Evolutionary conservation across 2,888 invertebrate genomes (phyloP), one percentile per base, ranked within the genome.

Genomic region (Drosophila tanythrix): DNA sequence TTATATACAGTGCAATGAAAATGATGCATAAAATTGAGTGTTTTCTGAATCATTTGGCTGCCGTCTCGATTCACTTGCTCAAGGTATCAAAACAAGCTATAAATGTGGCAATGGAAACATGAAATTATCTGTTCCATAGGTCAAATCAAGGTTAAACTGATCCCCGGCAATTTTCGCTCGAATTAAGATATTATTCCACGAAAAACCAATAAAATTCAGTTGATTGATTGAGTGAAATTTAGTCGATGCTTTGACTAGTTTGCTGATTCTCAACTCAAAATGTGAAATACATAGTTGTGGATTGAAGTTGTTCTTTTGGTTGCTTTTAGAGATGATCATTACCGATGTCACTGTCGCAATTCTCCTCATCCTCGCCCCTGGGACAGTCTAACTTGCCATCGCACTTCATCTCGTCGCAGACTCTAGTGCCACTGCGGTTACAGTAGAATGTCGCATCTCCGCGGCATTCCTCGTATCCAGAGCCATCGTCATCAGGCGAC

Each of bases 401-500:
- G 76, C 93, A 93, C 27, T 69, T 73, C 71, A 90, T 85, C 11
- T 91, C 91, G 31, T 92, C 91, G 70, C 93, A 93, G 76, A 93
- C 90, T 25, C 67, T 59, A 2, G 43, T 52, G 13, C 84, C 78
- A 72, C 85, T 90, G 18, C 48, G n/a, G 31, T 25, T 46, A 64
- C 93, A 93, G 8, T 64, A 74, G 71, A 85, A 92, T 21, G 83
- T 86, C 58, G 90, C 79, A 77, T 93, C 93, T 10, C 92, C 92
- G 6, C 93, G 91, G 68, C 93, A 93, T 21, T 55, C 67, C 5
- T 48, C 58, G 38, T 78, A 77, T 33, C 86, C 90, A 25, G 89
- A 85, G 60, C 81, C 88, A 36, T 85, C 81, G 25, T 74, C 67
- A 7, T 66, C 72, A 10, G 55, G 29, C 21, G 36, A 21, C 35